phyloP scores from a whole-genome alignment of 1,140 invertebrate species.

The Brachionus plicatilis region DNA sequence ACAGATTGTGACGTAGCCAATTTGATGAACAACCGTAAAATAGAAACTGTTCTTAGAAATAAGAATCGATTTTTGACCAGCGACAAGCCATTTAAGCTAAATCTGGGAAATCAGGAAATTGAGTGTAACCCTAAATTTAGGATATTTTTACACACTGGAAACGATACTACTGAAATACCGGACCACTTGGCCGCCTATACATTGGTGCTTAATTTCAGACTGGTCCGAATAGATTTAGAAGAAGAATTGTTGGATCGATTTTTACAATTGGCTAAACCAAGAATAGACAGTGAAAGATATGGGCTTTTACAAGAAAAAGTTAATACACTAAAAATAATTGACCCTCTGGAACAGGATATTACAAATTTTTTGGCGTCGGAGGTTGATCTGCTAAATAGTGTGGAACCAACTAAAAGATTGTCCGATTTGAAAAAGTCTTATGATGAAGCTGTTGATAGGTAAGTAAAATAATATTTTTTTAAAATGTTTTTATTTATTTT shows the following conservation, averaged over 20 bases:
- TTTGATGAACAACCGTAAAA: constrained; percentile 28
- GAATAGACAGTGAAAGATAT: constrained; percentile 51
- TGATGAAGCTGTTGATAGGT: constrained; percentile 55
- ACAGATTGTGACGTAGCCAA: constrained; percentile 25
- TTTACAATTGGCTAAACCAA: constrained; percentile 51
- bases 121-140: constrained; percentile 54
- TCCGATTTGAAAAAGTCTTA: constrained; percentile 54
- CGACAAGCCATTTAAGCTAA: constrained; percentile 34
- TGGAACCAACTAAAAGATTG: constrained; percentile 51
- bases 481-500: too few relatives aligned
- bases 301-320: constrained; percentile 50
- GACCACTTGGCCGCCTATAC: constrained; percentile 50
- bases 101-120: constrained; percentile 54
- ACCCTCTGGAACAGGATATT: constrained; percentile 50
- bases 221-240: constrained; percentile 47
- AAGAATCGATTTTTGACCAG: constrained; percentile 26
- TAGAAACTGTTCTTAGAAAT: constrained; percentile 33
- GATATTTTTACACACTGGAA: constrained; percentile 53
- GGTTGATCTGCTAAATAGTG: constrained; percentile 51
- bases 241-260: constrained; percentile 53
- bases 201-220: constrained; percentile 51
- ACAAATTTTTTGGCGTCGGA: constrained; percentile 49
- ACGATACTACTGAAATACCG: constrained; percentile 50
- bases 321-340: constrained; percentile 48
- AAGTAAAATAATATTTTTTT: neutral